Conservation (phyloP, 2,797 vertebrate genomes). For the Scarus forsteni region DNA sequence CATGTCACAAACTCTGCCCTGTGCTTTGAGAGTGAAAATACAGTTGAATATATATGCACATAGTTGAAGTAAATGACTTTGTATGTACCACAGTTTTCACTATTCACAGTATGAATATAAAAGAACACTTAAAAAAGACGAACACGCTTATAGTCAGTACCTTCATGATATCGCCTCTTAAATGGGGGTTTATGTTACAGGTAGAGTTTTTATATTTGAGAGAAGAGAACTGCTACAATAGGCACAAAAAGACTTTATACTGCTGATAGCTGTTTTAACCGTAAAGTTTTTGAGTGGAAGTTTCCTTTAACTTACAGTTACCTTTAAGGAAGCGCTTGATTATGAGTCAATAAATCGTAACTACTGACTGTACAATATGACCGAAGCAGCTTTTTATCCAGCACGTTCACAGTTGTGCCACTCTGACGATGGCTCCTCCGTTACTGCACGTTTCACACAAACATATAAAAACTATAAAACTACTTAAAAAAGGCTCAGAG, state of each 20-base stretch:
- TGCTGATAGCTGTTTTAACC: not conserved
- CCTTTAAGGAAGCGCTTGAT: constrained; percentile 34
- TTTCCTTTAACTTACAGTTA: constrained; percentile 39
- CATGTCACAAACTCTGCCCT: too few relatives aligned
- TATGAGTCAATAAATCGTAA: constrained; percentile 21
- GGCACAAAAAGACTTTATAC: not conserved
- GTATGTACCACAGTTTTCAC: constrained; percentile 33
- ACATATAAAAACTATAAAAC: constrained; percentile 54
- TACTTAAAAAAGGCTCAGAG: constrained; percentile 72
- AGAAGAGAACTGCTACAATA: not conserved
- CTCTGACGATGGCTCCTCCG: not conserved
- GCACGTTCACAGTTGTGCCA: constrained; percentile 61
- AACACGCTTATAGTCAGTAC: constrained; percentile 7
- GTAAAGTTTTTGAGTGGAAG: constrained; percentile 7
- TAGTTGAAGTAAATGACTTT: constrained; percentile 13
- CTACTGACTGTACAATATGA: not conserved
- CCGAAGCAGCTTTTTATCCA: constrained; percentile 64
- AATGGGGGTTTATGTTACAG: too few relatives aligned
- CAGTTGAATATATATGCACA: constrained; percentile 40
- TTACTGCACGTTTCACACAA: constrained; percentile 25
- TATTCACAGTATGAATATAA: constrained; percentile 64
- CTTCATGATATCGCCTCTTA: too few relatives aligned
- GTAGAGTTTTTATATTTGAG: not conserved
- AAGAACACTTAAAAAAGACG: constrained; percentile 22
- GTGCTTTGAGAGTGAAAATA: not conserved